These are phyloP conservation scores for western clawed frog (Xenopus tropicalis) DNA, from an alignment of 2,113 vertebrate genomes.

Conservation along the genomic window UCB_Xtro_10.0 CM004445.2:28651501-28652000, in stretches of 20 bases:
- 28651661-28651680: too few relatives aligned
- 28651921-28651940: background rate
- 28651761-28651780: background rate
- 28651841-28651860: background rate
- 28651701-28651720: slow-evolving; percentile 12
- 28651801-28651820: slow-evolving; percentile 4
- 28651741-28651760: slow-evolving; percentile 13
- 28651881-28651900: background rate
- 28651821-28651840: background rate
- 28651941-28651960: background rate
- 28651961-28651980: background rate
- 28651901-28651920: background rate
- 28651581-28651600: too few relatives aligned
- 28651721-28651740: slow-evolving; percentile 1
- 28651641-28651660: too few relatives aligned
- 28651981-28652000: background rate
- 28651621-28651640: too few relatives aligned
- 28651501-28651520: too few relatives aligned
- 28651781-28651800: background rate
- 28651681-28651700: too few relatives aligned
- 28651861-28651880: background rate
- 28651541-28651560: too few relatives aligned
- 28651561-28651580: too few relatives aligned
- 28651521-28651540: too few relatives aligned
- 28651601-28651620: too few relatives aligned